Percentiles rank a stretch among this genome's conserved stretches.
These are phyloP conservation scores for Macrotrachela quadricornifera DNA, from an alignment of 1,140 invertebrate genomes.

Conservation along the genomic window DNA sequence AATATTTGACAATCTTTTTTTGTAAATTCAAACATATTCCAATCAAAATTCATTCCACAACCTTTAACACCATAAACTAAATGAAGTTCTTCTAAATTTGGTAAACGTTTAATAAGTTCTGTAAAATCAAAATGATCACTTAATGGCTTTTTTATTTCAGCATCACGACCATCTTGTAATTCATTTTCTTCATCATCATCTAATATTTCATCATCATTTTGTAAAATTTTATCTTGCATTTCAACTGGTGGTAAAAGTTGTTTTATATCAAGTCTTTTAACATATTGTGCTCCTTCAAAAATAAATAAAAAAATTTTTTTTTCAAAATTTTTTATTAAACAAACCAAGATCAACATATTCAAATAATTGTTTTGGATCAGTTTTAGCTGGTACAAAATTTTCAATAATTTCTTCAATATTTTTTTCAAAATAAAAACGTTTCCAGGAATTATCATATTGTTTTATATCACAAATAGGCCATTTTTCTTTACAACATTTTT, in stretches of 20 bases:
- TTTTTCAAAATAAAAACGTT: slow-evolving; percentile 29
- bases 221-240: slow-evolving; percentile 20
- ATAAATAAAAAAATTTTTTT: not conserved
- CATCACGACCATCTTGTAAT: not conserved
- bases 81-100: slow-evolving; percentile 22
- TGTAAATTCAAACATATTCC: slow-evolving; percentile 31
- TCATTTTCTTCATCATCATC: slow-evolving; percentile 8
- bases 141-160: slow-evolving; percentile 19
- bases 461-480: slow-evolving; percentile 29
- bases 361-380: slow-evolving; percentile 21
- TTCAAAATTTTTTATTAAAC: not conserved
- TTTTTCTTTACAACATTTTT: slow-evolving; percentile 12
- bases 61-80: slow-evolving; percentile 27
- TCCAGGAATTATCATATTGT: slow-evolving; percentile 23
- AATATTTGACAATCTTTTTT: slow-evolving; percentile 26
- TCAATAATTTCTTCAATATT: slow-evolving; percentile 29
- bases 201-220: slow-evolving; percentile 18
- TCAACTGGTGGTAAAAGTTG: slow-evolving; percentile 30
- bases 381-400: slow-evolving; percentile 27
- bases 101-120: slow-evolving; percentile 19
- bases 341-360: slow-evolving; percentile 15
- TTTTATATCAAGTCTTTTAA: slow-evolving; percentile 21
- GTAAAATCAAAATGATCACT: slow-evolving; percentile 30
- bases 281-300: slow-evolving; percentile 19
- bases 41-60: slow-evolving; percentile 33